Conservation (phyloP, 2,113 vertebrate genomes). For the Vulpes lagopus region DNA sequence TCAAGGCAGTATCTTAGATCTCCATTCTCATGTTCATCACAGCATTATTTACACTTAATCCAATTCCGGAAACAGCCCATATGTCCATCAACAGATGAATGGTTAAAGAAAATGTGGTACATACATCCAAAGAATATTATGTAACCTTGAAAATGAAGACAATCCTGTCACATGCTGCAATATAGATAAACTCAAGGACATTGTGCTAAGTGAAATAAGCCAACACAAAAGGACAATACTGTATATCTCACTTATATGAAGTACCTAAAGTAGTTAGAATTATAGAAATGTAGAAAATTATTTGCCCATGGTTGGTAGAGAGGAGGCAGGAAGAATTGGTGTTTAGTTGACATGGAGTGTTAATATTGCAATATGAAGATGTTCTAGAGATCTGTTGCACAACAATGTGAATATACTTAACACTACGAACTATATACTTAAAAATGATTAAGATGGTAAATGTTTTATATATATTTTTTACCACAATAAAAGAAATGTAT, state of each 20-base stretch:
- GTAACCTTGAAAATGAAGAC: not conserved
- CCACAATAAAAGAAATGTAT: not conserved
- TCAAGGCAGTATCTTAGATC: not conserved
- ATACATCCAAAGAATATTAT: not conserved
- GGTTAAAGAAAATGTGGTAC: not conserved
- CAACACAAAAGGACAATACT: not conserved
- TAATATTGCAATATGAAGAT: not conserved
- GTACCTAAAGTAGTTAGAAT: not conserved
- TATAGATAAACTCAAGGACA: not conserved
- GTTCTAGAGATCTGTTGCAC: not conserved
- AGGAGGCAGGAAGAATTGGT: not conserved
- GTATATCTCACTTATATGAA: not conserved
- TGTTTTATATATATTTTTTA: not conserved
- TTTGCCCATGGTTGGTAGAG: not conserved
- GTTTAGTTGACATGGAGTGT: not conserved
- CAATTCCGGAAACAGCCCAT: not conserved
- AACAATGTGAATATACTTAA: not conserved
- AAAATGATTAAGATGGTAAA: not conserved
- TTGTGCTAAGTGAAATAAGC: not conserved
- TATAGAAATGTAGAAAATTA: not conserved
- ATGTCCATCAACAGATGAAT: not conserved
- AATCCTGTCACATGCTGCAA: not conserved
- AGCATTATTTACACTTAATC: not conserved
- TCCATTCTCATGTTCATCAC: not conserved
- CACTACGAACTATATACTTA: not conserved